phyloP scores from a whole-genome alignment of 2,113 vertebrate genomes.

The Neofelis nebulosa region DNA sequence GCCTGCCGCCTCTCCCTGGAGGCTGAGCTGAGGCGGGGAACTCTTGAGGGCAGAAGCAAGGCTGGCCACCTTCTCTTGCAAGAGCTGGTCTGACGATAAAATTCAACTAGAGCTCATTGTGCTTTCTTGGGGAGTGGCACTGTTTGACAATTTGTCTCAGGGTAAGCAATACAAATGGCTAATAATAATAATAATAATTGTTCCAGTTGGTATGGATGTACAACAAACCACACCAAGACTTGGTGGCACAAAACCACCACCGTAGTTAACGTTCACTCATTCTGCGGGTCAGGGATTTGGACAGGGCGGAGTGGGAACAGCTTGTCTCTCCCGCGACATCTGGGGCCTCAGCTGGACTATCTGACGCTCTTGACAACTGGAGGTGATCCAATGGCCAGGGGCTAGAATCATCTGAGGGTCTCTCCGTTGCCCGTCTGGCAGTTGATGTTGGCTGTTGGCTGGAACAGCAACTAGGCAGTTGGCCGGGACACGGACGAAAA shows the following conservation, averaged over 20 bases:
- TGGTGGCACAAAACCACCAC: neutral
- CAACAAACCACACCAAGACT: neutral
- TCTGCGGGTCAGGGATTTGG: neutral
- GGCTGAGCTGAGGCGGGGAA: neutral
- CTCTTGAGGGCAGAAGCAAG: neutral
- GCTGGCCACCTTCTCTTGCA: neutral
- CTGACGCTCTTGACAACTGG: neutral
- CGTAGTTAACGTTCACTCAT: neutral
- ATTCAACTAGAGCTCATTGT: neutral
- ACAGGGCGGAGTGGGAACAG: neutral
- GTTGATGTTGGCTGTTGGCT: neutral
- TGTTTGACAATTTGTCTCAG: neutral
- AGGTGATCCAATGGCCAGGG: neutral
- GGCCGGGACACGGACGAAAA: neutral
- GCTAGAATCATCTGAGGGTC: neutral
- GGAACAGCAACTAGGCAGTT: no score
- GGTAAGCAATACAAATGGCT: neutral
- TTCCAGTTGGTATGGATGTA: neutral
- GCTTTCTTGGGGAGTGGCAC: neutral
- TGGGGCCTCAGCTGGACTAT: neutral
- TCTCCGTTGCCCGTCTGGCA: neutral
- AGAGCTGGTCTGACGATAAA: neutral
- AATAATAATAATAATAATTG: neutral
- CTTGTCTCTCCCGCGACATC: neutral
- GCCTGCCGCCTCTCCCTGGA: neutral